Conservation (phyloP, 2,888 invertebrate genomes). For the Megastigmus dorsalis region DNA sequence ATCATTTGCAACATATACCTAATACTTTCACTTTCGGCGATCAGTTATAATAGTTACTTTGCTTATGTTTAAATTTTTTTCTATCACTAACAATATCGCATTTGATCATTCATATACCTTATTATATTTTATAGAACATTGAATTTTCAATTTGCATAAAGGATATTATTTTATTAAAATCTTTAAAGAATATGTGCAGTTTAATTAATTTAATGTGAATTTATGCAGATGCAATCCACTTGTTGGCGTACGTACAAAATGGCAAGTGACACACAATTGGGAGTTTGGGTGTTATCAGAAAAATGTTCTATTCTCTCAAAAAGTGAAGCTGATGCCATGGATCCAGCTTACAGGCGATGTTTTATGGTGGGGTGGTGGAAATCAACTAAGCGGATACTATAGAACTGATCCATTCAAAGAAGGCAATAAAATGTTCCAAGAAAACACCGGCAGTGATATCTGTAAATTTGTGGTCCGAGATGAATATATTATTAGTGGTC, state of each 20-base stretch:
- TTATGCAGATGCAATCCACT: conserved; percentile 68
- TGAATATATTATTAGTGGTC: conserved; percentile 72
- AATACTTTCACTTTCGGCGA: no score
- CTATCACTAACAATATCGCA: no score
- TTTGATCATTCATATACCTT: no score
- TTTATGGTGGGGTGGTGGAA: conserved; percentile 77
- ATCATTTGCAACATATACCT: no score
- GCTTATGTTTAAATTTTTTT: no score
- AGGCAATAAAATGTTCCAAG: conserved; percentile 57
- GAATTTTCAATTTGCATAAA: no score
- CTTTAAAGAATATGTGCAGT: no score
- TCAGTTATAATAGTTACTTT: no score
- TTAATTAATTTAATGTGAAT: no score
- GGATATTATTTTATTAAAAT: no score
- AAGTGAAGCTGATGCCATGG: conserved; percentile 76
- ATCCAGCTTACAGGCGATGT: conserved; percentile 75
- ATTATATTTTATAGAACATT: no score
- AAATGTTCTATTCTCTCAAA: conserved; percentile 73
- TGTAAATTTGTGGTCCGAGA: conserved; percentile 74
- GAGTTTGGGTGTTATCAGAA: conserved; percentile 76
- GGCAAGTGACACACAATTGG: conserved; percentile 77
- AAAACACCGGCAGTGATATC: conserved; percentile 70
- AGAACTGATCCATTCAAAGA: conserved; percentile 68
- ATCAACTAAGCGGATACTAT: conserved; percentile 64
- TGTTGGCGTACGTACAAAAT: conserved; percentile 70